Percentiles rank a stretch among this genome's conserved stretches.
These are phyloP conservation scores for Chrysodeixis includens DNA, from an alignment of 2,888 invertebrate genomes.

Conservation along the genomic window DNA sequence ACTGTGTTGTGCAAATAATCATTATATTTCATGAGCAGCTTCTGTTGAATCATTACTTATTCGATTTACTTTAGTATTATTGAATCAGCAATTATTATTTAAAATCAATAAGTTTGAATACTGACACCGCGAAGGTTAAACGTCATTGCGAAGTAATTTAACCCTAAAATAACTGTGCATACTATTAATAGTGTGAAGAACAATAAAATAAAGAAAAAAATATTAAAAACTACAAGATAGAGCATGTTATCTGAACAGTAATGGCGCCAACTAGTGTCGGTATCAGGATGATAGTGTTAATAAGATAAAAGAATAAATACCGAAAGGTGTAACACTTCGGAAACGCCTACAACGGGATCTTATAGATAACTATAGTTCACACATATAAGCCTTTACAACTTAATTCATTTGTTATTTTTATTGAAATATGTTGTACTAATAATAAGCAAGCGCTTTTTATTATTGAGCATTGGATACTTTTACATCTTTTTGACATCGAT, in stretches of 20 bases:
- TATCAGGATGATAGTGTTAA: conserved; percentile 46
- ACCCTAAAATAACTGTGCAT: conserved; percentile 2
- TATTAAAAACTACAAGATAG: conserved; percentile 8
- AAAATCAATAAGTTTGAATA: conserved; percentile 1
- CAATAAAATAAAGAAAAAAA: conserved; percentile 1
- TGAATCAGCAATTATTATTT: conserved; percentile 20
- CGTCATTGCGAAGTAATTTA: not conserved
- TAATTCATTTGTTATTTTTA: too few relatives aligned
- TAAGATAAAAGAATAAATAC: conserved; percentile 47
- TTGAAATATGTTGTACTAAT: too few relatives aligned
- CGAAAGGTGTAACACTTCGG: conserved; percentile 45
- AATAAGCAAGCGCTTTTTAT: too few relatives aligned
- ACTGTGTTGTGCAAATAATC: conserved; percentile 12
- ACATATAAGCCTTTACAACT: conserved; percentile 17
- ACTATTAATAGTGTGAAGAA: not conserved
- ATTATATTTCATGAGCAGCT: conserved; percentile 8
- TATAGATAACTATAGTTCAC: conserved; percentile 38
- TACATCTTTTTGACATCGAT: too few relatives aligned
- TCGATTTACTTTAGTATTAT: conserved; percentile 11
- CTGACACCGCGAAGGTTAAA: not conserved
- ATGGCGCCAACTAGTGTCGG: conserved; percentile 45
- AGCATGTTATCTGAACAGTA: conserved; percentile 35
- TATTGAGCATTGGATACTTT: too few relatives aligned
- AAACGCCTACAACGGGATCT: conserved; percentile 40
- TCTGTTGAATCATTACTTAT: conserved; percentile 35